Evolutionary conservation across 2,113 vertebrate genomes (phyloP), one percentile per base, ranked within the genome.

Genomic region (Leuciscus idus): DNA sequence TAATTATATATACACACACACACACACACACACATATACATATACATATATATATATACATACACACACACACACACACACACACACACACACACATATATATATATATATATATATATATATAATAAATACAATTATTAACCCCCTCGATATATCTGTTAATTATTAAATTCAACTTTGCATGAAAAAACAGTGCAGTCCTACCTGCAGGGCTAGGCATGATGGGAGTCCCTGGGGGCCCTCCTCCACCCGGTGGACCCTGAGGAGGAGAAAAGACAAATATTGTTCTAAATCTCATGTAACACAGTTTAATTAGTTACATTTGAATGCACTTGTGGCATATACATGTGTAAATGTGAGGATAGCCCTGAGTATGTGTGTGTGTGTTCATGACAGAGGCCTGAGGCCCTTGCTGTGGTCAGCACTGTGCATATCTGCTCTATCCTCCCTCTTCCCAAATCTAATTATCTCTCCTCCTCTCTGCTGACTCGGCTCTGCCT

Each of bases 131-230:
- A 36, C 2, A 1, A 74, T 70, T 66, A 48, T 23, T 6, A 74
- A 33, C 7, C 39, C 39, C 2, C 10, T n/a, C 9, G 12, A 26
- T 74, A 48, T 74, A 48, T 74, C n/a, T 48, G 6, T 26, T 6
- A 13, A 26, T 26, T 26, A 48, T 74, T 74, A 74, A 48, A 26
- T 48, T 74, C 1, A 48, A 8, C 6, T 26, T 4, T 48, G 72
- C 23, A 9, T 84, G 70, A 28, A 46, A 33, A 43, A 59, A 36
- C 5, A 23, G 36, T 52, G 81, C 6, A 36, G 46, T 57, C 17
- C 33, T 95, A 98, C 98, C 98, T 97, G 98, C 98, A 93, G 98
- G 98, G 93, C 98, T 99, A 89, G 98, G 98, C 98, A 99, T 98
- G 94, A 99, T 98, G 36, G 98, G 98, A 77, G 98, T 99, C 90